Evolutionary conservation across 2,113 vertebrate species (phyloP).

Genomic region (Dermatemys mawii): DNA sequence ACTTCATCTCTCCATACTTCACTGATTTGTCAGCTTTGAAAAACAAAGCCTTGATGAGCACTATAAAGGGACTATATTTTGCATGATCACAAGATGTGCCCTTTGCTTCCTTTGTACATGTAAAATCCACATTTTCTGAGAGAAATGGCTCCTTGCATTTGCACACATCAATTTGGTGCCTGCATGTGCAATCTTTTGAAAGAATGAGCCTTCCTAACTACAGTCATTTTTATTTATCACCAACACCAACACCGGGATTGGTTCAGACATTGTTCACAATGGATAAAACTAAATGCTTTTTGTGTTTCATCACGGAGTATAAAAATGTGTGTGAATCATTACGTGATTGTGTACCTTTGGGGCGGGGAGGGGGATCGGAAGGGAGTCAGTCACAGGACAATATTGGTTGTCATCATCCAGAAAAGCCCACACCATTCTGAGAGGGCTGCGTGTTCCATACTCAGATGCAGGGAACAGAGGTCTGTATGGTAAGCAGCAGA

Average conservation of each 20-base stretch:
- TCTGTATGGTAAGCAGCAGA: fast-evolving
- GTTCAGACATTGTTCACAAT: fast-evolving
- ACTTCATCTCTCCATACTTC: background rate
- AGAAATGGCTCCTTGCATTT: background rate
- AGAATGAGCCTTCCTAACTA: background rate
- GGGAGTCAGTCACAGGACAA: fast-evolving
- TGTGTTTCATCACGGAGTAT: background rate
- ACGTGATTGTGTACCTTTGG: background rate
- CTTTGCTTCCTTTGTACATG: background rate
- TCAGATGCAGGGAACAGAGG: background rate
- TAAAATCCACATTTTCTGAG: background rate
- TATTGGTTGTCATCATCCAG: fast-evolving
- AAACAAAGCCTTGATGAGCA: background rate
- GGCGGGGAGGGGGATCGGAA: too few relatives aligned
- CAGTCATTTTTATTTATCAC: background rate
- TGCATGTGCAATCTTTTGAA: fast-evolving
- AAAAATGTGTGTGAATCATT: background rate
- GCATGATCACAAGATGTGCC: background rate
- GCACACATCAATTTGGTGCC: background rate
- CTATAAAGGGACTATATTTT: background rate
- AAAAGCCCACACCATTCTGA: fast-evolving
- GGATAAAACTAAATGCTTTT: fast-evolving
- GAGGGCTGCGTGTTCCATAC: too few relatives aligned
- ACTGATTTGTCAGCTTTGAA: background rate
- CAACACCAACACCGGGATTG: background rate